Evolutionary conservation across 2,888 invertebrate genomes (phyloP).

Genomic region (Apoderus coryli): DNA sequence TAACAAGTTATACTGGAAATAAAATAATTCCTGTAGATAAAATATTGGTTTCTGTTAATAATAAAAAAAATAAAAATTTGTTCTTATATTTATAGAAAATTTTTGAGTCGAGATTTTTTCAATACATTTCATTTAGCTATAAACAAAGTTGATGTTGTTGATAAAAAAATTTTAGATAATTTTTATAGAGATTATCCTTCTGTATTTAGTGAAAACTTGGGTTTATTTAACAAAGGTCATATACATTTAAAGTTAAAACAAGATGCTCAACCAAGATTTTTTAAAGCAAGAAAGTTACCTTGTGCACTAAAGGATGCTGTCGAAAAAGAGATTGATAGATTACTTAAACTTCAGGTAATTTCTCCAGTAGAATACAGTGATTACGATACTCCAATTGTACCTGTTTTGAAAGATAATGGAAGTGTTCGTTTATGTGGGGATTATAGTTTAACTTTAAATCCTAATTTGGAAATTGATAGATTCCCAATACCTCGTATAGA

Average conservation of each 20-base stretch:
- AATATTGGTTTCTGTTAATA: too few relatives aligned
- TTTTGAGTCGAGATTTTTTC: too few relatives aligned
- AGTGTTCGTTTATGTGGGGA: constrained; percentile 2
- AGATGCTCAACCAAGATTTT: constrained; percentile 3
- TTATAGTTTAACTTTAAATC: constrained; percentile 4
- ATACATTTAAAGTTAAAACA: constrained; percentile 4
- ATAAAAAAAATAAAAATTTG: too few relatives aligned
- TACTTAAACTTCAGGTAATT: background rate
- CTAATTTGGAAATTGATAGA: background rate
- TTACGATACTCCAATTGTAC: constrained; percentile 4
- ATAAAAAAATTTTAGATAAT: background rate
- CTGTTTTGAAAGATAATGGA: constrained; percentile 4
- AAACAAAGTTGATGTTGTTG: too few relatives aligned
- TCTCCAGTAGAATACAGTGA: constrained; percentile 2
- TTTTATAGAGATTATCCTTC: background rate
- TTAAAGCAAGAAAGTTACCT: constrained; percentile 1
- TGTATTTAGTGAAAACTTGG: constrained; percentile 1
- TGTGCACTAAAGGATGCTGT: background rate
- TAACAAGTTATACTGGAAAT: too few relatives aligned
- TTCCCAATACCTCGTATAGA: constrained; percentile 3
- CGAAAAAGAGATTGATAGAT: constrained; percentile 4
- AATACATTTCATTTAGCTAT: too few relatives aligned
- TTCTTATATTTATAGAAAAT: too few relatives aligned
- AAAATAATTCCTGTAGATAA: too few relatives aligned
- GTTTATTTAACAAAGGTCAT: constrained; percentile 1